Evolutionary conservation across 2,797 vertebrate genomes (phyloP), one percentile per base, ranked within the genome.

Genomic region (Salmo trutta): DNA sequence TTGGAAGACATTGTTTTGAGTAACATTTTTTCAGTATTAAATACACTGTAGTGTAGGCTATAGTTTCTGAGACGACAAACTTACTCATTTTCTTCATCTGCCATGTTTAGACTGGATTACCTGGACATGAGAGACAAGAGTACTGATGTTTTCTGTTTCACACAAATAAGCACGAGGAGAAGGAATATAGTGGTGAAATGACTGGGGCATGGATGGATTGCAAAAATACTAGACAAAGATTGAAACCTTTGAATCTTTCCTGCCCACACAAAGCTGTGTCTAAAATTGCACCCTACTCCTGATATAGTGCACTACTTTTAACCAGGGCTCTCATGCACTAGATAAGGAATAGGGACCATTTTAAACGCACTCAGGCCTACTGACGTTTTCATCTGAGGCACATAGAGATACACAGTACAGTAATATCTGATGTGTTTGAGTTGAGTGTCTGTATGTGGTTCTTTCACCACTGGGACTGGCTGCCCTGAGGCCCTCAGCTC

Each of bases 11-110:
- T 66, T 29, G 1, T 24, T 31, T 67, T 16, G 15, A 16, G 33
- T 8, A 10, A 10, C 8, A 47, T 12, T 47, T 12, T 47, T 3
- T 47, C 10, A 12, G 0, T 0, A 47, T 2, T 47, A 47, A 47
- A 47, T 33, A 19, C 17, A 33, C 29, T 31, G 16, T 67, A 67
- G 14, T 17, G 65, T 33, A 5, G 65, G 1, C 27, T 16, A 17
- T 7, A 67, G 15, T 17, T 67, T 51, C 53, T 1, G 33, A 6
- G 27, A 5, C 41, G 6, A 36, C 16, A 65, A 31, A 90, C 93
- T 90, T 82, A 94, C 93, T 75, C 75, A 17, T 85, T 88, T 56
- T 92, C 88, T 78, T 88, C 83, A 68, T 91, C 91, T 21, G 92
- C 78, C 93, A 93, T 94, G 73, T 83, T 79, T 78, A 75, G 69